Evolutionary conservation across 92 coral and sea anemone genomes (phyloP).

Genomic region (Porites evermanni): DNA sequence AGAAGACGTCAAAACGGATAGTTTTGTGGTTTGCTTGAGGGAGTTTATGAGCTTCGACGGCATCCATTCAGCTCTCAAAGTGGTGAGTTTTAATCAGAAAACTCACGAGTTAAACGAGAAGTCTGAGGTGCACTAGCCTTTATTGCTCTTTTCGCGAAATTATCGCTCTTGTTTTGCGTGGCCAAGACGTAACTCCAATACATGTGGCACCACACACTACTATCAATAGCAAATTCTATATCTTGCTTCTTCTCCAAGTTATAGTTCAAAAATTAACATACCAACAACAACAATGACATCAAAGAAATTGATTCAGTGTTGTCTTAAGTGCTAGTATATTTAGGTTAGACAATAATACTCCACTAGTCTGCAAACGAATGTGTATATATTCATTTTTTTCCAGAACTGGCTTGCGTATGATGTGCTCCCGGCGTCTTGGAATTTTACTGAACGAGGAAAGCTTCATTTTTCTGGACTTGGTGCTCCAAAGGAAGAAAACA

Average conservation of each 20-base stretch:
- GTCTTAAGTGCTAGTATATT: too few relatives aligned
- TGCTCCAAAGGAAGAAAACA: neutral
- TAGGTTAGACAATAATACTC: too few relatives aligned
- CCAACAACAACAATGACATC: too few relatives aligned
- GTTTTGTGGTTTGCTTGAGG: constrained; percentile 44
- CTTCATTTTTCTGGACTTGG: constrained; percentile 27
- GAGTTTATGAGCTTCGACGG: constrained; percentile 52
- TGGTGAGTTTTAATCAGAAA: constrained; percentile 23
- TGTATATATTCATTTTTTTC: neutral
- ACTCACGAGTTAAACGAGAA: neutral
- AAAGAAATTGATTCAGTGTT: too few relatives aligned
- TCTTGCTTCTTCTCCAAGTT: too few relatives aligned
- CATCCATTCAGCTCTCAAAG: constrained; percentile 47
- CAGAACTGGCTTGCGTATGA: constrained; percentile 64
- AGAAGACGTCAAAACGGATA: constrained; percentile 15
- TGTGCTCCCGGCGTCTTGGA: constrained; percentile 33
- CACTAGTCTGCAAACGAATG: too few relatives aligned
- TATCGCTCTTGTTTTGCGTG: too few relatives aligned
- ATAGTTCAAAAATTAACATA: too few relatives aligned
- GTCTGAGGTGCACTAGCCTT: too few relatives aligned
- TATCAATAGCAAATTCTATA: too few relatives aligned
- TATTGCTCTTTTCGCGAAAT: too few relatives aligned
- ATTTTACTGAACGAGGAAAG: constrained; percentile 44
- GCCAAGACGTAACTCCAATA: too few relatives aligned
- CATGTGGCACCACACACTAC: neutral